Evolutionary conservation across 2,113 vertebrate genomes (phyloP).

Genomic region (Morone chrysops): DNA sequence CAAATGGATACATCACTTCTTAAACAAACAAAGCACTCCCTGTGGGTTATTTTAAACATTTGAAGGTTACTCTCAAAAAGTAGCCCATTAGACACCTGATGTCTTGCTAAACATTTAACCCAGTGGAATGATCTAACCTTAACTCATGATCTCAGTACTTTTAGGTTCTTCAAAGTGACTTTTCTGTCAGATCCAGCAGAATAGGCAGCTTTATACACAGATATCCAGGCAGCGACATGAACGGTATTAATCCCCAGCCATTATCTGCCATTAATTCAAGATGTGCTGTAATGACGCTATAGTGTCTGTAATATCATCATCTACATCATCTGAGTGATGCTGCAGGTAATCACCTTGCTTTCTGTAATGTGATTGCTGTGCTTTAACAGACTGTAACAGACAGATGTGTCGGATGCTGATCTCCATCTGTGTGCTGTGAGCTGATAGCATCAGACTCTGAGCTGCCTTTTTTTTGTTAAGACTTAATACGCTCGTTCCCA

Average conservation of each 20-base stretch:
- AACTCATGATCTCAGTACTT: background rate
- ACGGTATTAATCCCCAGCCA: constrained; percentile 28
- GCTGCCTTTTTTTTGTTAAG: constrained; percentile 17
- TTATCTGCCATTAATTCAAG: constrained; percentile 26
- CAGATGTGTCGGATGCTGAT: constrained; percentile 46
- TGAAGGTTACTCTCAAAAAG: constrained; percentile 45
- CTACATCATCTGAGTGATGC: constrained; percentile 6
- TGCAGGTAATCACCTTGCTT: constrained; percentile 41
- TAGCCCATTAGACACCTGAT: constrained; percentile 19
- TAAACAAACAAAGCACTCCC: constrained; percentile 54
- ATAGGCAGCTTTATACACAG: constrained; percentile 10
- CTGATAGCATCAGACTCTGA: constrained; percentile 38
- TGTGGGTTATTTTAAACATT: constrained; percentile 44
- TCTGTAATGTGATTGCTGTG: constrained; percentile 56
- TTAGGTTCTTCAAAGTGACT: constrained; percentile 47
- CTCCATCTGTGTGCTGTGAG: constrained; percentile 38
- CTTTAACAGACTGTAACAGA: constrained; percentile 47
- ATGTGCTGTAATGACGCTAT: constrained; percentile 32
- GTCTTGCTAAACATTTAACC: constrained; percentile 5
- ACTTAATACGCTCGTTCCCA: constrained; percentile 18
- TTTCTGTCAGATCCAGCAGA: constrained; percentile 7
- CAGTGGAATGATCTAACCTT: background rate
- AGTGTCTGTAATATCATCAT: constrained; percentile 27
- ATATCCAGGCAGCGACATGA: constrained; percentile 21
- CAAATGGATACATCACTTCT: constrained; percentile 48